A percentile compares a stretch with the other conserved stretches of the same genome.
Evolutionary conservation across 2,113 vertebrate genomes (phyloP).

Genomic region (Gobio gobio): DNA sequence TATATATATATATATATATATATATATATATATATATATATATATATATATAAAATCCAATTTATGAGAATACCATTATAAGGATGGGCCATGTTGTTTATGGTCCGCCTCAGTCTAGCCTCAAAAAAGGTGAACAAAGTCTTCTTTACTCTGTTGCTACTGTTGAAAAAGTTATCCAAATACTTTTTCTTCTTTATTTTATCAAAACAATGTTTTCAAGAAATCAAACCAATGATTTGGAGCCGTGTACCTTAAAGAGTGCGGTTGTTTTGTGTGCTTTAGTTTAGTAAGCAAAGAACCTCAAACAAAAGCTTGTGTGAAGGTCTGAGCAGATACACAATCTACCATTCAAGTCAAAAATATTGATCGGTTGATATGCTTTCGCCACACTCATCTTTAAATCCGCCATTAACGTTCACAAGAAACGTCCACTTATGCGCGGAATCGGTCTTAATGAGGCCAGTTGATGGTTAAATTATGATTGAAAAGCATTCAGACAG

Average conservation of each 20-base stretch:
- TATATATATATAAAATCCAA: too few relatives aligned
- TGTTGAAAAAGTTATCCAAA: background rate
- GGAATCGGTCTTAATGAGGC: slow-evolving; percentile 31
- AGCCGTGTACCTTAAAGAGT: slow-evolving; percentile 9
- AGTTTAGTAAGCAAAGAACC: slow-evolving; percentile 44
- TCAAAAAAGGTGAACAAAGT: background rate
- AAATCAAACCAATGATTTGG: slow-evolving; percentile 28
- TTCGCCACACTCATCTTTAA: slow-evolving; percentile 20
- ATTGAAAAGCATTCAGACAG: slow-evolving; percentile 18
- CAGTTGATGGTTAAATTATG: slow-evolving; percentile 7
- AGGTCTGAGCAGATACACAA: slow-evolving; percentile 40
- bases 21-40: too few relatives aligned
- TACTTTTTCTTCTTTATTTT: slow-evolving; percentile 16
- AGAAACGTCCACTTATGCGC: background rate
- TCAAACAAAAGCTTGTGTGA: slow-evolving; percentile 39
- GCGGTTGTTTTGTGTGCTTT: slow-evolving; percentile 18
- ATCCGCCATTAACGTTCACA: slow-evolving; percentile 30
- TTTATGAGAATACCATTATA: too few relatives aligned
- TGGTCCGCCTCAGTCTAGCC: too few relatives aligned
- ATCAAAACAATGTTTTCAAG: background rate
- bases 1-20: too few relatives aligned
- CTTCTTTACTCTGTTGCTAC: background rate
- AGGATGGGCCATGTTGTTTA: too few relatives aligned
- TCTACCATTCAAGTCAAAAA: slow-evolving; percentile 8
- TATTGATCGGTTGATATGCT: slow-evolving; percentile 38